Percentiles rank a stretch among this genome's conserved stretches.
Evolutionary conservation across 1,140 invertebrate species (phyloP).

Genomic region (Neotoxoptera formosana): DNA sequence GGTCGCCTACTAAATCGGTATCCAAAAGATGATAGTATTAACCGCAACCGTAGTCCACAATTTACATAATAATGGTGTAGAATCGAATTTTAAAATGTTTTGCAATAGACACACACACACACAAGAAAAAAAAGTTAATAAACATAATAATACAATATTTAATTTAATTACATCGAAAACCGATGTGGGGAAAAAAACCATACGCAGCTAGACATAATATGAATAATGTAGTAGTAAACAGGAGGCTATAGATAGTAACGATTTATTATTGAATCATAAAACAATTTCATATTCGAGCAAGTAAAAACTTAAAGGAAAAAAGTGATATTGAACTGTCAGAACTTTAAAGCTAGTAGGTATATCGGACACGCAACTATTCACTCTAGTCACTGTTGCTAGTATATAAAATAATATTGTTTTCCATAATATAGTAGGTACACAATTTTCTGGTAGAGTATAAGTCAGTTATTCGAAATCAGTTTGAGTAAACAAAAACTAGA

Average conservation of each 20-base stretch:
- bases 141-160: neutral
- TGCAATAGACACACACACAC: neutral
- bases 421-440: neutral
- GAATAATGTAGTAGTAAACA: neutral
- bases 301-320: neutral
- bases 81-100: neutral
- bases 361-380: neutral
- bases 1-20: neutral
- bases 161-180: neutral
- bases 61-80: neutral
- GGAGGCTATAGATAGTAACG: neutral
- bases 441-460: neutral
- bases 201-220: neutral
- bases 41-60: conserved; percentile 23
- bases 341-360: neutral
- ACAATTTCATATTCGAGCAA: neutral
- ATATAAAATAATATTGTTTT: neutral
- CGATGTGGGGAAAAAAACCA: neutral
- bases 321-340: neutral
- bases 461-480: neutral
- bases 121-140: too few species aligned
- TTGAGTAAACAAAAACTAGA: neutral
- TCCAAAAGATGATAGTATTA: neutral
- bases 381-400: neutral
- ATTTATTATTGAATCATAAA: neutral